phyloP scores from a whole-genome alignment of 2,888 invertebrate species.

The Hypena proboscidalis region DNA sequence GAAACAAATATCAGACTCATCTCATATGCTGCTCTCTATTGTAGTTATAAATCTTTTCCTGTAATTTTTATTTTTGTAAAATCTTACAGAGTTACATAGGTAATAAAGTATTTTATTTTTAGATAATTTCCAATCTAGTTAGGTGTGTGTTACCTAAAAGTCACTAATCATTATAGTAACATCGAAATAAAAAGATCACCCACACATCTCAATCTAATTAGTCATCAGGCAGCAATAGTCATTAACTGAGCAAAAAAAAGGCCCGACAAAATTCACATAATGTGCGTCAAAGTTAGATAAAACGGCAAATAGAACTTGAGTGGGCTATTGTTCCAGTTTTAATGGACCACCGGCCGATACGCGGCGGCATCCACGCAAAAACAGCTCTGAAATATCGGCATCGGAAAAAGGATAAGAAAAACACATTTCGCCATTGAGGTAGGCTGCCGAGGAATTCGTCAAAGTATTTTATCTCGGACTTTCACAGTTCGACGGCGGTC shows the following conservation, averaged over 20 bases:
- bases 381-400: constrained; percentile 64
- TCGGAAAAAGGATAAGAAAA: constrained; percentile 73
- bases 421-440: constrained; percentile 74
- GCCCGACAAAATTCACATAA: constrained; percentile 76
- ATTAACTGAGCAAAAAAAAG: constrained; percentile 57
- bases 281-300: constrained; percentile 80
- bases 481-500: constrained; percentile 79
- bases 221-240: constrained; percentile 48
- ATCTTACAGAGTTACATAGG: too few species aligned
- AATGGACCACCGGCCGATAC: constrained; percentile 80
- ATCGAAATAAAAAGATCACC: neutral
- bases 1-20: too few species aligned
- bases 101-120: too few species aligned
- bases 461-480: constrained; percentile 78
- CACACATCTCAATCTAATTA: constrained; percentile 35
- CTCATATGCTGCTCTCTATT: too few species aligned
- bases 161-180: too few species aligned
- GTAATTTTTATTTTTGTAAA: too few species aligned
- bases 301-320: constrained; percentile 76
- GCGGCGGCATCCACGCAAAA: constrained; percentile 70
- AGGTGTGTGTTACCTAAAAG: too few species aligned
- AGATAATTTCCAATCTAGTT: too few species aligned
- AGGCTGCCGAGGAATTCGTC: constrained; percentile 76
- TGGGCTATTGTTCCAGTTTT: constrained; percentile 77
- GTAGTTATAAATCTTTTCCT: too few species aligned